Evolutionary conservation across 2,113 vertebrate genomes (phyloP), one percentile per base, ranked within the genome.

Genomic region (Callorhinus ursinus): DNA sequence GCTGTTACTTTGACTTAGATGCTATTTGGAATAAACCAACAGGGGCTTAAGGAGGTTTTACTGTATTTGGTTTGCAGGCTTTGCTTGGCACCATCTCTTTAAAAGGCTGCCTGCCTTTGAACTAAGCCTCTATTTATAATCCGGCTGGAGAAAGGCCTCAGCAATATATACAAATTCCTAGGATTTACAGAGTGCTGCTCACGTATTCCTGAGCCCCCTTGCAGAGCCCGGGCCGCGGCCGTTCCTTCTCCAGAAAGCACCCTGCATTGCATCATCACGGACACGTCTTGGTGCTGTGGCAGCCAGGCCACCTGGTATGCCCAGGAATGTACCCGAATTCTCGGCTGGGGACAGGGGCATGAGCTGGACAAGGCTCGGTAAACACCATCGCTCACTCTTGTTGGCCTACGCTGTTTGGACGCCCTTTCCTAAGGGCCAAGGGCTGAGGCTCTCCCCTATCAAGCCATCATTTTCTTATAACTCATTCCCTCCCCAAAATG

Each of bases 301-400:
- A 96, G 97, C 36, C 92, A 76, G 97, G 90, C 86, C 36, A 28
- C 95, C 93, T 94, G 90, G 96, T 96, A 67, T 95, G 42, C 95
- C 94, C 97, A 95, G 97, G 97, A 97, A 98, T 82, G 81, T 24
- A 82, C 89, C 92, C 63, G 28, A 91, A 46, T 98, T 98, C 97
- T 96, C 77, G 28, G 95, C 97, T 86, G 96, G 92, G 98, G 85
- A 96, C 81, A 33, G 94, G 93, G 97, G 96, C 97, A 97, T 96
- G 97, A 98, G 98, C 97, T 98, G 63, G 88, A 97, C 87, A 53
- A 51, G 84, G 98, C 97, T 98, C 97, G 85, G 97, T 98, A 98
- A 98, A 98, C 98, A 98, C 93, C 92, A 98, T 98, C 97, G 59
- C 92, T 98, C 98, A 97, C 74, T 98, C 97, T 85, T 69, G 91